A percentile compares a stretch with the other conserved stretches of the same genome.
Evolutionary conservation across 2,797 vertebrate genomes (phyloP).

Genomic region (Macroramphosus scolopax): DNA sequence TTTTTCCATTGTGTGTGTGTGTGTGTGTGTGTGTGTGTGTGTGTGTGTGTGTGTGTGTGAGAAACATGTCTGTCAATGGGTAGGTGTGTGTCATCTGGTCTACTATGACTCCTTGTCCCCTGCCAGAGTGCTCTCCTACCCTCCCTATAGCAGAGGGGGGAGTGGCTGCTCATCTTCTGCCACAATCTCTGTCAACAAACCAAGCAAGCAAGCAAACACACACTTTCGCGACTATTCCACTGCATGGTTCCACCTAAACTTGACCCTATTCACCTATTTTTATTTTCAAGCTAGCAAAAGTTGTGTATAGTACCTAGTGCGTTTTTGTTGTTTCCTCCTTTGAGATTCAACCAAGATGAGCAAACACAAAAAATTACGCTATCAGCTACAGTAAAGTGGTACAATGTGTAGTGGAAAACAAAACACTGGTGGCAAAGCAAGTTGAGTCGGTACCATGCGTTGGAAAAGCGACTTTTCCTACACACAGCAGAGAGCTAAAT

Average conservation of each 20-base stretch:
- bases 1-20: slow-evolving; percentile 5
- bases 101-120: slow-evolving; percentile 33
- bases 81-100: slow-evolving; percentile 57
- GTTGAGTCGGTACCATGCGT: too few species aligned
- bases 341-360: too few species aligned
- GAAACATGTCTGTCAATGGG: slow-evolving; percentile 17
- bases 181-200: slow-evolving; percentile 63
- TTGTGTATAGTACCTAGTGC: too few species aligned
- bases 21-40: background rate
- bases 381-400: too few species aligned
- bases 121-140: slow-evolving; percentile 36
- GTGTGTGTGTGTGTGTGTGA: slow-evolving; percentile 1
- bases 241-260: too few species aligned
- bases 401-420: too few species aligned
- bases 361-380: too few species aligned
- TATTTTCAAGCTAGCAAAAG: too few species aligned
- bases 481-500: slow-evolving; percentile 27
- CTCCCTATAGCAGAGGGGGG: slow-evolving; percentile 36
- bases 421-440: too few species aligned
- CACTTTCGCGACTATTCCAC: background rate
- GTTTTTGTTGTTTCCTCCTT: too few species aligned
- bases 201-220: slow-evolving; percentile 48
- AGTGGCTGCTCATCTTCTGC: slow-evolving; percentile 36
- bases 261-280: too few species aligned
- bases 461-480: slow-evolving; percentile 8